Percentiles rank a stretch among this genome's conserved stretches.
These are phyloP conservation scores for Ophioninae sp. DNA, from an alignment of 2,888 invertebrate species.

Conservation along the genomic window DNA sequence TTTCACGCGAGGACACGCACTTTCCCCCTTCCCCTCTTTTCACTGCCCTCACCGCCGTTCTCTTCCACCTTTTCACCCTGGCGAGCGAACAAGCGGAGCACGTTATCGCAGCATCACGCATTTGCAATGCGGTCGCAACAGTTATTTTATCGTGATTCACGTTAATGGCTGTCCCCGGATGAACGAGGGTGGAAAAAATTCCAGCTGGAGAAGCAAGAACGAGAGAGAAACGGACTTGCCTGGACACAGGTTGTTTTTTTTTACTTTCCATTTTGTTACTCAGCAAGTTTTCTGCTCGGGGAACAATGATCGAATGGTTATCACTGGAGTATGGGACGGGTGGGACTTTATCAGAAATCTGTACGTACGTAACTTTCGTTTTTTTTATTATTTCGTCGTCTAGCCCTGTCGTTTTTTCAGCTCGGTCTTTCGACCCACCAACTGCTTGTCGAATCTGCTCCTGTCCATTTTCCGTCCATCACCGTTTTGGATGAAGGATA, in stretches of 20 bases:
- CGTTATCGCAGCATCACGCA: constrained; percentile 62
- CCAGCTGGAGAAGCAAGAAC: neutral
- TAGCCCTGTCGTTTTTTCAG: constrained; percentile 33
- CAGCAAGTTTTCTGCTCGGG: constrained; percentile 41
- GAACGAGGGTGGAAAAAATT: constrained; percentile 3
- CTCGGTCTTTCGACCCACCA: neutral
- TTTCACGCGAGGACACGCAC: constrained; percentile 64
- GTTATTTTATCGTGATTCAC: constrained; percentile 62
- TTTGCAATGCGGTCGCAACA: constrained; percentile 62
- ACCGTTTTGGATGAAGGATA: neutral
- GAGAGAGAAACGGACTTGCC: neutral
- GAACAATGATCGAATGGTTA: constrained; percentile 55
- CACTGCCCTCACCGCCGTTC: too few relatives aligned
- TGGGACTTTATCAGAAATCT: constrained; percentile 45
- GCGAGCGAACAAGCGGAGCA: constrained; percentile 41
- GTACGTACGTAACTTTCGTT: constrained; percentile 15
- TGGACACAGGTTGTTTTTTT: constrained; percentile 50
- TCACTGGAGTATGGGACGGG: constrained; percentile 38
- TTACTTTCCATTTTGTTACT: constrained; percentile 30
- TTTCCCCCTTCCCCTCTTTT: constrained; percentile 44
- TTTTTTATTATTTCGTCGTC: constrained; percentile 47
- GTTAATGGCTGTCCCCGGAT: constrained; percentile 50
- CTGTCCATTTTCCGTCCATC: neutral
- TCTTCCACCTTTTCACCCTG: neutral
- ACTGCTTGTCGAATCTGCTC: neutral